Percentiles rank a stretch among this genome's conserved stretches.
phyloP scores from a whole-genome alignment of 2,797 vertebrate species.

The Myotis vivesi region DNA sequence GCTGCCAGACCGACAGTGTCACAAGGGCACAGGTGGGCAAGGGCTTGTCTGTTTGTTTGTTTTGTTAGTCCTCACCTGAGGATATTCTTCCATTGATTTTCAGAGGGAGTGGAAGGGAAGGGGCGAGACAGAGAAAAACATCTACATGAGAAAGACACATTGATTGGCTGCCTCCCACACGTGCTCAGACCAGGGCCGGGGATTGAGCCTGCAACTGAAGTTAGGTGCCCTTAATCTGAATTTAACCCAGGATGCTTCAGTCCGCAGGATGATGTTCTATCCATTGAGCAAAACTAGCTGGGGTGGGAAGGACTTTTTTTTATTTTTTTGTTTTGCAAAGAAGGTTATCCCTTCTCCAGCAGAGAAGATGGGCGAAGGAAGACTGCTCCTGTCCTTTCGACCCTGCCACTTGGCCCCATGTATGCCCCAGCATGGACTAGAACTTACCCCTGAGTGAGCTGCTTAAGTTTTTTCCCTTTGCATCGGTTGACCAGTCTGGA shows the following conservation, averaged over 20 bases:
- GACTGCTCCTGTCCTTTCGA: background rate
- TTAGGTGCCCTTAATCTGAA: too few relatives aligned
- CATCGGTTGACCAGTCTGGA: background rate
- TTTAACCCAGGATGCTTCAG: too few relatives aligned
- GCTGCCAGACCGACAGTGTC: background rate
- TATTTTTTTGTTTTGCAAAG: background rate
- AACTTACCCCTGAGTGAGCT: background rate
- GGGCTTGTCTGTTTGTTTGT: background rate
- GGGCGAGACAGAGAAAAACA: too few relatives aligned
- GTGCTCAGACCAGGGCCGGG: too few relatives aligned
- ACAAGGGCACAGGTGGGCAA: background rate
- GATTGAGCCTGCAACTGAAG: too few relatives aligned
- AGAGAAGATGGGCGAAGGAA: background rate
- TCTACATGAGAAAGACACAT: too few relatives aligned
- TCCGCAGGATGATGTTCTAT: too few relatives aligned
- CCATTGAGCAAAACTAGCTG: too few relatives aligned
- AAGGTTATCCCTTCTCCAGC: background rate
- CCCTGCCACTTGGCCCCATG: accelerated
- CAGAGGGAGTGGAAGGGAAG: too few relatives aligned
- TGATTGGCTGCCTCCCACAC: too few relatives aligned
- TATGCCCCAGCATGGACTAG: accelerated
- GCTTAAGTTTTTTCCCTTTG: background rate
- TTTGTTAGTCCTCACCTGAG: too few relatives aligned
- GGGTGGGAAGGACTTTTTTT: background rate
- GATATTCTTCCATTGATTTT: too few relatives aligned